phyloP scores from a whole-genome alignment of 2,113 vertebrate species.

The Sebastes fasciatus region DNA sequence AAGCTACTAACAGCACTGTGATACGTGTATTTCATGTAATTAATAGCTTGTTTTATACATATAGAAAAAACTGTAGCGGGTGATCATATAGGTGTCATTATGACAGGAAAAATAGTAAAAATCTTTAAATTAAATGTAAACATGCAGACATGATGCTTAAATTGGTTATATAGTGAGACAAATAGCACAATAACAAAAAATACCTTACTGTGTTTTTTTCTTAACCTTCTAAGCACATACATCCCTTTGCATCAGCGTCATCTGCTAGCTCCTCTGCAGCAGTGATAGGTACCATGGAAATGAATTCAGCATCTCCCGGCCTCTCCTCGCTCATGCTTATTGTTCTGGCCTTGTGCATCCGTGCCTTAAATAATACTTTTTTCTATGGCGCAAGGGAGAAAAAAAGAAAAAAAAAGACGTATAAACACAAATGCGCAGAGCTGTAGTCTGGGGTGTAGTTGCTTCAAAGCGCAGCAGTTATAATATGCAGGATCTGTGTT shows the following conservation, averaged over 20 bases:
- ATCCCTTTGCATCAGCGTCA: slow-evolving; percentile 74
- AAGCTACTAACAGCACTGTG: background rate
- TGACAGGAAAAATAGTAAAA: background rate
- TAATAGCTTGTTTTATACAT: background rate
- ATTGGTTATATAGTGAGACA: slow-evolving; percentile 35
- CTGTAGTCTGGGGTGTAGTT: slow-evolving; percentile 54
- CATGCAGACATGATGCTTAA: background rate
- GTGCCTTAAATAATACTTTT: slow-evolving; percentile 50
- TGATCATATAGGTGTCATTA: slow-evolving; percentile 11
- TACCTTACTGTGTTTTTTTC: slow-evolving; percentile 36
- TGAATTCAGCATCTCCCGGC: slow-evolving; percentile 64
- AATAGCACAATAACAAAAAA: slow-evolving; percentile 32
- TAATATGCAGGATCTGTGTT: slow-evolving; percentile 59
- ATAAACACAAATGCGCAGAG: slow-evolving; percentile 54
- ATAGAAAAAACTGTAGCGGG: background rate
- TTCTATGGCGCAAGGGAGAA: slow-evolving; percentile 1
- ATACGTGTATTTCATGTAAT: background rate
- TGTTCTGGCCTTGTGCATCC: slow-evolving; percentile 53
- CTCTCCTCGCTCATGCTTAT: slow-evolving; percentile 60
- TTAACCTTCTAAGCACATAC: slow-evolving; percentile 61
- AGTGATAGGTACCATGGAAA: slow-evolving; percentile 71
- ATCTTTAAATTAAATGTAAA: slow-evolving; percentile 17
- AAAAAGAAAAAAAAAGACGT: slow-evolving; percentile 30
- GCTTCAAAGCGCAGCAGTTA: slow-evolving; percentile 67
- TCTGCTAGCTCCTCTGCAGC: slow-evolving; percentile 48